Conservation (phyloP, 2,113 vertebrate genomes). For the Vireo altiloquus region DNA sequence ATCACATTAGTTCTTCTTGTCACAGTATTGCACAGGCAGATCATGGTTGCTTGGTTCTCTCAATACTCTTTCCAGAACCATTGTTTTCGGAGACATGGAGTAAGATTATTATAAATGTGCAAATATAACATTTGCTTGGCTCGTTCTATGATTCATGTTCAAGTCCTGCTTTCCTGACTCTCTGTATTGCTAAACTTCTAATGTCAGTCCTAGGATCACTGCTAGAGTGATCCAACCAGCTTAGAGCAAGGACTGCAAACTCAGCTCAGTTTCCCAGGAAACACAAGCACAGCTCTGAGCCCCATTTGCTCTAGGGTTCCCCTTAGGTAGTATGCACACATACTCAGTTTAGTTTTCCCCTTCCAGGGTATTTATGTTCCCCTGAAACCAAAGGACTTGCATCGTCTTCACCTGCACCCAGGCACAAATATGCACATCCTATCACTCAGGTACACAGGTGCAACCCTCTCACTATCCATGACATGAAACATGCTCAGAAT, state of each 20-base stretch:
- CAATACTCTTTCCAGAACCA: background rate
- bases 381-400: background rate
- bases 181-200: background rate
- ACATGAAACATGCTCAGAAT: background rate
- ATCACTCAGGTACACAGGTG: background rate
- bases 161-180: background rate
- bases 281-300: background rate
- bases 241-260: background rate
- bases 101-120: background rate
- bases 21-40: background rate
- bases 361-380: background rate
- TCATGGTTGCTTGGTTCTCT: background rate
- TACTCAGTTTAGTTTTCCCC: background rate
- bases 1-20: background rate
- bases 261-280: background rate
- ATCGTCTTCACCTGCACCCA: background rate
- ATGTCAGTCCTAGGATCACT: background rate
- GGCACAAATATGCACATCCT: accelerated
- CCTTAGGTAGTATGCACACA: background rate
- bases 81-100: background rate
- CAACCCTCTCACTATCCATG: background rate
- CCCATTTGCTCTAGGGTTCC: background rate
- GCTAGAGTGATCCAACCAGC: background rate
- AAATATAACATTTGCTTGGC: background rate
- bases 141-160: background rate